Conservation (phyloP, 2,113 vertebrate genomes). For the Zootoca vivipara region DNA sequence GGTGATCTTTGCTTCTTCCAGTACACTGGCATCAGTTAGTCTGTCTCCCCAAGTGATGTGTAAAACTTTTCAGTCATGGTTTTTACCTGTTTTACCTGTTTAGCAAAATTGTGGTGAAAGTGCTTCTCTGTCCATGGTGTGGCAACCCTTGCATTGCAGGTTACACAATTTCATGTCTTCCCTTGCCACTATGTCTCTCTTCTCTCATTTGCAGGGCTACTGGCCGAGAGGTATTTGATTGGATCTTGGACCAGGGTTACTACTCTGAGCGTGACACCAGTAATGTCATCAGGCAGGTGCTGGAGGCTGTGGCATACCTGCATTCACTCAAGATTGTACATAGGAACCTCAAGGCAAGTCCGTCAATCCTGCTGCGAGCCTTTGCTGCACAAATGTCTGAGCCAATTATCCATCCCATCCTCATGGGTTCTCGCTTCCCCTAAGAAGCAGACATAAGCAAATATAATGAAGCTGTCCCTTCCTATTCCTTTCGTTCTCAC, state of each 20-base stretch:
- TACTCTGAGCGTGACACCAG: slow-evolving; percentile 98
- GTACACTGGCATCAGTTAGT: no score
- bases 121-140: neutral
- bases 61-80: no score
- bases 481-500: no score
- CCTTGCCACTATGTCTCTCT: neutral
- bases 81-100: neutral
- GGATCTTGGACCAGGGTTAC: slow-evolving; percentile 99
- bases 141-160: neutral
- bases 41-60: no score
- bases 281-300: slow-evolving; percentile 96
- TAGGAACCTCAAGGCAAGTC: slow-evolving; percentile 94
- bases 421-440: neutral
- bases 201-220: slow-evolving; percentile 82
- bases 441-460: neutral
- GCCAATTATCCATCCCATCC: neutral
- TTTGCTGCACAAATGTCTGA: neutral
- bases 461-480: neutral
- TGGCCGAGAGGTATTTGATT: slow-evolving; percentile 97
- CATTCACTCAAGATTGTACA: slow-evolving; percentile 96
- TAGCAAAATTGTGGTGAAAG: no score
- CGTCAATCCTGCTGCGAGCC: neutral
- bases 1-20: no score
- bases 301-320: slow-evolving; percentile 96
- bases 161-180: neutral